Percentiles rank a stretch among this genome's conserved stretches.
These are phyloP conservation scores for Catharus ustulatus DNA, from an alignment of 2,797 vertebrate species.

Conservation along the genomic window DNA sequence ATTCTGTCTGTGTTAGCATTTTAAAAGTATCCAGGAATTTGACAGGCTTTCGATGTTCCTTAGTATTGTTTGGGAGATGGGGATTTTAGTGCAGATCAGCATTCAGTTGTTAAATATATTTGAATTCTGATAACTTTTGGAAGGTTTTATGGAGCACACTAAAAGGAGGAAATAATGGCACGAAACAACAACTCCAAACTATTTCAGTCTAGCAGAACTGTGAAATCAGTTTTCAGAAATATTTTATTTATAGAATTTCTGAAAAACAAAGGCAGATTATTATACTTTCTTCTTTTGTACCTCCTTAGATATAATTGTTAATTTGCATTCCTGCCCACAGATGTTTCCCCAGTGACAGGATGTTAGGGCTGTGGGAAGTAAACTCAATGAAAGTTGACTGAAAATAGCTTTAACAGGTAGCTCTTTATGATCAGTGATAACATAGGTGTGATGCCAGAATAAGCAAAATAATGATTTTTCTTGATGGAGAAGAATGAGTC, in stretches of 20 bases:
- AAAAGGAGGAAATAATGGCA: background rate
- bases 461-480: background rate
- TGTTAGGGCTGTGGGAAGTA: background rate
- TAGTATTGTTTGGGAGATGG: background rate
- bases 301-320: background rate
- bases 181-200: background rate
- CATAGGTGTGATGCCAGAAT: background rate
- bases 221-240: background rate
- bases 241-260: background rate
- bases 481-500: background rate
- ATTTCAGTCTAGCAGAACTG: background rate
- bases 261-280: background rate
- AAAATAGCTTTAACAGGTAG: background rate
- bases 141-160: background rate
- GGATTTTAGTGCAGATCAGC: background rate
- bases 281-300: background rate
- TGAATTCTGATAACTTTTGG: background rate
- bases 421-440: background rate
- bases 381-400: background rate
- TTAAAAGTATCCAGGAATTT: background rate
- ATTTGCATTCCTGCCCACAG: slow-evolving; percentile 43
- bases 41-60: background rate
- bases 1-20: background rate
- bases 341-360: slow-evolving; percentile 50
- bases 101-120: background rate